Evolutionary conservation across 2,888 invertebrate genomes (phyloP).

Genomic region (Sisyra nigra): DNA sequence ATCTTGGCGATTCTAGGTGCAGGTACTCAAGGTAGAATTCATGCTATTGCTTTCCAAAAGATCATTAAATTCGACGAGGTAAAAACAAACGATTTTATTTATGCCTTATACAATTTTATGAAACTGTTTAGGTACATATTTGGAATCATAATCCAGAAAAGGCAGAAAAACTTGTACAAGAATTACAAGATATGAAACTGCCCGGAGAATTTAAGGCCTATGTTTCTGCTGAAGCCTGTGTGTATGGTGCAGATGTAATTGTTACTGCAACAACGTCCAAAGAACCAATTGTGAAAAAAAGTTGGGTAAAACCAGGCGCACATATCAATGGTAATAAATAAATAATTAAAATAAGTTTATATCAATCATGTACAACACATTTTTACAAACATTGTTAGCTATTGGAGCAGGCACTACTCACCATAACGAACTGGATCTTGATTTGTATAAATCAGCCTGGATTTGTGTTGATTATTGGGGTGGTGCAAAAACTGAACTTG

Average conservation of each 20-base stretch:
- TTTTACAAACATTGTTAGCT: slow-evolving; percentile 26
- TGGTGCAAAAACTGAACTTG: slow-evolving; percentile 33
- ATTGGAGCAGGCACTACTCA: slow-evolving; percentile 37
- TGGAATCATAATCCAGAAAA: slow-evolving; percentile 34
- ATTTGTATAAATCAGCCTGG: slow-evolving; percentile 30
- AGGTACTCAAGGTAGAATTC: slow-evolving; percentile 33
- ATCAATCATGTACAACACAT: not conserved
- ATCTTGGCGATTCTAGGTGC: slow-evolving; percentile 33
- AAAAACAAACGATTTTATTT: no score
- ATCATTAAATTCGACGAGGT: slow-evolving; percentile 29
- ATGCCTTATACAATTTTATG: slow-evolving; percentile 9
- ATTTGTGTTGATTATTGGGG: slow-evolving; percentile 38
- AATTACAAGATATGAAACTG: slow-evolving; percentile 18
- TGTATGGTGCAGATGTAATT: slow-evolving; percentile 40
- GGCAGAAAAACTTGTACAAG: slow-evolving; percentile 21
- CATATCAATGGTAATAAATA: slow-evolving; percentile 41
- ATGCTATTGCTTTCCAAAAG: slow-evolving; percentile 31
- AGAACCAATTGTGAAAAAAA: slow-evolving; percentile 30
- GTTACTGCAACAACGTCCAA: slow-evolving; percentile 37
- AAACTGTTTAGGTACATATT: slow-evolving; percentile 30
- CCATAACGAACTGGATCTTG: slow-evolving; percentile 32
- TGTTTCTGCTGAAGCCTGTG: slow-evolving; percentile 28
- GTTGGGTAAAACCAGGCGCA: slow-evolving; percentile 34
- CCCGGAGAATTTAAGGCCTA: slow-evolving; percentile 1
- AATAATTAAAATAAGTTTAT: not conserved